These are phyloP conservation scores for Aporophyla nigra DNA, from an alignment of 2,888 invertebrate species.

Conservation along the genomic window DNA sequence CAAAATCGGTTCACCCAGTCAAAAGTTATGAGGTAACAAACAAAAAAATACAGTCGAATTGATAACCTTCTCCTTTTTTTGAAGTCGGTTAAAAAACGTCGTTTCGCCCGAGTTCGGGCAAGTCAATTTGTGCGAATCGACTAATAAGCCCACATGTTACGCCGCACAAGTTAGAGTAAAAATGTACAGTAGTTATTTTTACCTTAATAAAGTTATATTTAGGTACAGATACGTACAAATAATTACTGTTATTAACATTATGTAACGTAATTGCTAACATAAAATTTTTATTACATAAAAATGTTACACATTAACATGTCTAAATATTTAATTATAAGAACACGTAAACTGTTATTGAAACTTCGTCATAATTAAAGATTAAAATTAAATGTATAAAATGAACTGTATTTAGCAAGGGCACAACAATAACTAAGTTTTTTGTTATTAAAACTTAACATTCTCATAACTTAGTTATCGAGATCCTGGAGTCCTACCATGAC, in stretches of 20 bases:
- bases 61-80: no score
- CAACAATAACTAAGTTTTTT: background rate
- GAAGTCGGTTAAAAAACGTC: no score
- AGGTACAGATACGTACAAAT: background rate
- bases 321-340: background rate
- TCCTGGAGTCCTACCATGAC: no score
- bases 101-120: no score
- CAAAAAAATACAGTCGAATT: no score
- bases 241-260: constrained; percentile 18
- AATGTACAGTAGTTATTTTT: constrained; percentile 6
- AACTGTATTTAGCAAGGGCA: background rate
- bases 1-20: no score
- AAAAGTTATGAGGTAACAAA: no score
- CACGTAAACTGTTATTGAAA: background rate
- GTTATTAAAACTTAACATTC: no score
- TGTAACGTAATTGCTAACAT: constrained; percentile 33
- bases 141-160: no score
- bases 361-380: background rate
- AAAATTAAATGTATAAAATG: no score
- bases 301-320: constrained; percentile 1
- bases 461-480: constrained; percentile 4
- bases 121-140: no score
- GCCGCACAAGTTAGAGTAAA: background rate
- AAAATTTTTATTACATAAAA: constrained; percentile 32
- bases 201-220: background rate